A percentile compares a stretch with the other conserved stretches of the same genome.
Evolutionary conservation across 2,113 vertebrate species (phyloP).

Genomic region (Clarias macrocephalus): DNA sequence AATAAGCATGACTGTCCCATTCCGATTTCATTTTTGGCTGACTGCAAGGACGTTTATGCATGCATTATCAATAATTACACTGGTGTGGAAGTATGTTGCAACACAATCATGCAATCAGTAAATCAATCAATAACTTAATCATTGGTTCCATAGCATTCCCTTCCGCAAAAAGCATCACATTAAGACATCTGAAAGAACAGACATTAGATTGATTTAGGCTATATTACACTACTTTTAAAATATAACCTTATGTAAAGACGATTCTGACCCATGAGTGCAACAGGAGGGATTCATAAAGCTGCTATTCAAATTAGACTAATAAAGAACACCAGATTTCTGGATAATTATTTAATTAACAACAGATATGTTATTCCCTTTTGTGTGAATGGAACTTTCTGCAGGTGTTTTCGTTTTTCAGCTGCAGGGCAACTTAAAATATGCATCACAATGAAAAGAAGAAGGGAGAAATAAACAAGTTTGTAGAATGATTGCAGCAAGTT

Average conservation of each 20-base stretch:
- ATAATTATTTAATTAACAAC: not conserved
- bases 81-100: not conserved
- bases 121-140: not conserved
- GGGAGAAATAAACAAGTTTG: not conserved
- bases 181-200: not conserved
- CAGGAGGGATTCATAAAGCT: not conserved
- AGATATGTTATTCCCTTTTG: not conserved
- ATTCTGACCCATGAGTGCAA: not conserved
- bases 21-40: not conserved
- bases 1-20: not conserved
- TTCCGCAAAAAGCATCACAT: not conserved
- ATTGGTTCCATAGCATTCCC: not conserved
- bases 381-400: not conserved
- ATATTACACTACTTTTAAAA: not conserved
- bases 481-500: too few species aligned
- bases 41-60: not conserved
- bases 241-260: not conserved
- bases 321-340: not conserved
- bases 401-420: not conserved
- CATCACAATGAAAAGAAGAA: not conserved
- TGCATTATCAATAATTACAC: not conserved
- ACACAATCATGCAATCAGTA: not conserved
- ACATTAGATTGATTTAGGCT: not conserved
- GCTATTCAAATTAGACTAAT: not conserved
- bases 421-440: not conserved